Evolutionary conservation across 1,140 invertebrate species (phyloP), one percentile per base, ranked within the genome.

Genomic region (Lineus longissimus): DNA sequence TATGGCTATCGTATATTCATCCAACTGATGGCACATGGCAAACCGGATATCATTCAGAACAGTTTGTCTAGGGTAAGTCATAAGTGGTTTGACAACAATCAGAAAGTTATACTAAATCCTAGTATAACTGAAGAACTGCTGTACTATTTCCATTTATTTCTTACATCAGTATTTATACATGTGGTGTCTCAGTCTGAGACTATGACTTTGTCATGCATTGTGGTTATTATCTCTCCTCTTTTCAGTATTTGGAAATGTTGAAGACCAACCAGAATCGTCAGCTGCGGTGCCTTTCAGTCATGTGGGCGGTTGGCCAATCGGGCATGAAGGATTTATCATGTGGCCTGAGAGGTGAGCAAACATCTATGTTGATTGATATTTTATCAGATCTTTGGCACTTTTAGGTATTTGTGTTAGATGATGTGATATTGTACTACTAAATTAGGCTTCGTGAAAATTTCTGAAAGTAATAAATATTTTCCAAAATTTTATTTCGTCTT

Each of bases 271-370:
- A 91, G 72, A 93, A 92, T 75, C 84, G 90, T 45, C 88, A 89
- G 63, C 84, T 86, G 19, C 87, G 92, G 69, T 90, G 90, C 25
- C 76, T 91, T 36, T 87, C 90, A 2, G 81, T 93, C 13, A 76
- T 93, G 0, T 93, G 91, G 91, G 87, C 86, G 9, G 81, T 92
- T 55, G 89, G 89, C 0, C 91, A 93, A 78, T 87, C 87, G 56
- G 90, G 90, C 0, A 80, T 84, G 51, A 86, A 84, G 63, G 85
- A 90, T 72, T 84, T 92, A 22, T 79, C 80, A 31, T 84, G 87
- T 70, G 91, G 90, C 45, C 81, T 92, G n/a, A 88, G 87, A 85
- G 86, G 88, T 88, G 62, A 60, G 64, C 19, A 47, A 22, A 1
- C 19, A 47, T 40, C 57, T 40, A 19, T 45, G 23, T 29, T 63